Percentiles rank a stretch among this genome's conserved stretches.
Evolutionary conservation across 2,797 vertebrate genomes (phyloP).

Genomic region (Cuculus canorus): DNA sequence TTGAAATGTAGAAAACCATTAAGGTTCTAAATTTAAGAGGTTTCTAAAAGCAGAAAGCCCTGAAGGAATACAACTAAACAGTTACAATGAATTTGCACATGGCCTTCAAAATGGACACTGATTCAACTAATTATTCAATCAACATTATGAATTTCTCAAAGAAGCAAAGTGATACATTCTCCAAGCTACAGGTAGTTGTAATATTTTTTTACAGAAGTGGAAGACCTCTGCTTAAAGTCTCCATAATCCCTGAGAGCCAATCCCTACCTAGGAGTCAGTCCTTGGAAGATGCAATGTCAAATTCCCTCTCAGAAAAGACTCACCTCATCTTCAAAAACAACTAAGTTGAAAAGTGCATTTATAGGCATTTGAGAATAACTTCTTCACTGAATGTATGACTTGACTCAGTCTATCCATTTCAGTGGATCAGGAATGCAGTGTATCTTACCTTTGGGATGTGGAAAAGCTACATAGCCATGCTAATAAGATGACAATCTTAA

Average conservation of each 20-base stretch:
- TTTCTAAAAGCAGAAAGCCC: neutral
- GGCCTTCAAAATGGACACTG: neutral
- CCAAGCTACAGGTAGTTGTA: neutral
- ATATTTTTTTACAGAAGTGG: neutral
- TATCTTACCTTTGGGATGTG: neutral
- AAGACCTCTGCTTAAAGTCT: neutral
- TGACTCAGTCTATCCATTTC: neutral
- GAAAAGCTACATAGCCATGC: neutral
- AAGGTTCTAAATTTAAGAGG: too few relatives aligned
- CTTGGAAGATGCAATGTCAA: neutral
- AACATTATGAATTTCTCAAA: neutral
- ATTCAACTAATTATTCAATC: neutral
- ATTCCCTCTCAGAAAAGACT: neutral
- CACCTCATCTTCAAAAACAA: neutral
- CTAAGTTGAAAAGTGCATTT: neutral
- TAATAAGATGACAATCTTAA: neutral
- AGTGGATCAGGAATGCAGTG: neutral
- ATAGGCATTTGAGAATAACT: neutral
- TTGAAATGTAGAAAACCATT: neutral
- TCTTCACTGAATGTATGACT: neutral
- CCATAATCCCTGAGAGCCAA: neutral
- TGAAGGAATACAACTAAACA: neutral
- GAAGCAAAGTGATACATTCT: neutral
- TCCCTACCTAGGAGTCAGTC: neutral
- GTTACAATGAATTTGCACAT: neutral